These are phyloP conservation scores for Prunella himalayana DNA, from an alignment of 2,113 vertebrate species.

Conservation along the genomic window DNA sequence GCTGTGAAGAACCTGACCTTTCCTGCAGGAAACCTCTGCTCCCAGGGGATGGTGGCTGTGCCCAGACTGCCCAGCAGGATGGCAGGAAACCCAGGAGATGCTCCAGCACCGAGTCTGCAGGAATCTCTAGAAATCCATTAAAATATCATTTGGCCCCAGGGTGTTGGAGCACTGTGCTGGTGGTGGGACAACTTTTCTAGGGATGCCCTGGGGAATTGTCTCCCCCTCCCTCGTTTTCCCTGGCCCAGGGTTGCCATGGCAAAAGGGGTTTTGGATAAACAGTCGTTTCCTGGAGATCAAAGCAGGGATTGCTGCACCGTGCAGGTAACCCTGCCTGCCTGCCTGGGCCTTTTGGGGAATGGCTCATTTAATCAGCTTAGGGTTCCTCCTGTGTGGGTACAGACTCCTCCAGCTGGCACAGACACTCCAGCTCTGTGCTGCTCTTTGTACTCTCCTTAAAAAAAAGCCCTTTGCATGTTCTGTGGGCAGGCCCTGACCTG, in stretches of 20 bases:
- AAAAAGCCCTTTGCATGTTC: conserved; percentile 12
- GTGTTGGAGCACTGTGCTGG: background rate
- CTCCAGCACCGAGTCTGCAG: background rate
- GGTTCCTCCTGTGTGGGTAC: background rate
- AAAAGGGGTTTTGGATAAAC: background rate
- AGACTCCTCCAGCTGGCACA: background rate
- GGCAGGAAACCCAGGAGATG: background rate
- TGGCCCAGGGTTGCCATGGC: background rate
- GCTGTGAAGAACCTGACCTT: background rate
- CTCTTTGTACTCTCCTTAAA: background rate
- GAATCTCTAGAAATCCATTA: background rate
- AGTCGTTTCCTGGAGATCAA: conserved; percentile 16
- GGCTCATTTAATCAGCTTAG: background rate
- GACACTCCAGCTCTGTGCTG: background rate
- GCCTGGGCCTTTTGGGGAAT: background rate
- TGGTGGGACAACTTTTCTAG: background rate
- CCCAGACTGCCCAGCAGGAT: background rate
- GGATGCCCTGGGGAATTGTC: background rate
- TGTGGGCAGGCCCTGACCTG: conserved; percentile 34
- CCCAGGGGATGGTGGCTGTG: background rate
- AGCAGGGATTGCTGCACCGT: background rate
- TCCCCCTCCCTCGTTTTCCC: background rate
- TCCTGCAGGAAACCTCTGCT: background rate
- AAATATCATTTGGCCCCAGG: background rate
- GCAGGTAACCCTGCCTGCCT: conserved; percentile 38